These are phyloP conservation scores for Lasioglossum oenotherae DNA, from an alignment of 2,888 invertebrate species.

Conservation along the genomic window DNA sequence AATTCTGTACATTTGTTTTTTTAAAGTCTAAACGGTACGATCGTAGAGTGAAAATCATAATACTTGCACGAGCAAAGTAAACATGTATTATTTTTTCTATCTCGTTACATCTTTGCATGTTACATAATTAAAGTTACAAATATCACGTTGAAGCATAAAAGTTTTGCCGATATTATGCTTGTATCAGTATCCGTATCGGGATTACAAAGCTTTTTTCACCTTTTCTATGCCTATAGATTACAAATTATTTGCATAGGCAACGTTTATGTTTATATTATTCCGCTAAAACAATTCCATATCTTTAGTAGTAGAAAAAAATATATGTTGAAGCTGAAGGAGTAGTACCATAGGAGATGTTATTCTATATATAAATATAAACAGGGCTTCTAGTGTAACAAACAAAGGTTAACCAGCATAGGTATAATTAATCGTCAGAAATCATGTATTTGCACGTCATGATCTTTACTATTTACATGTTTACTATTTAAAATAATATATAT, in stretches of 20 bases:
- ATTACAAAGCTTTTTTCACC: background rate
- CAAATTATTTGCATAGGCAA: background rate
- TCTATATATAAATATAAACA: background rate
- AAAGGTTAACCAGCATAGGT: background rate
- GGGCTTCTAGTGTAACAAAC: background rate
- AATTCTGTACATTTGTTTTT: background rate
- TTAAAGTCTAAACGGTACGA: background rate
- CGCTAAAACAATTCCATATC: background rate
- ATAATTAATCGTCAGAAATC: background rate
- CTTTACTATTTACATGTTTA: background rate
- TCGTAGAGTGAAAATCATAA: background rate
- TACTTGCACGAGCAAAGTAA: background rate
- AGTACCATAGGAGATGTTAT: background rate
- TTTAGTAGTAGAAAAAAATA: background rate
- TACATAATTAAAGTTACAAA: slow-evolving; percentile 50
- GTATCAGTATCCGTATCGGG: background rate
- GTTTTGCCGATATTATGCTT: background rate
- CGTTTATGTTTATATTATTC: background rate
- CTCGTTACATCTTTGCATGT: slow-evolving; percentile 18
- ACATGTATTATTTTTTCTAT: slow-evolving; percentile 15
- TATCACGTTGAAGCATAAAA: slow-evolving; percentile 5
- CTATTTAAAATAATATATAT: no score
- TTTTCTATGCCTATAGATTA: background rate
- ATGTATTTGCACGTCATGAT: background rate
- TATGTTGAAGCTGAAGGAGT: background rate